Evolutionary conservation across 2,113 vertebrate species (phyloP).

Genomic region (Chrysemys picta): DNA sequence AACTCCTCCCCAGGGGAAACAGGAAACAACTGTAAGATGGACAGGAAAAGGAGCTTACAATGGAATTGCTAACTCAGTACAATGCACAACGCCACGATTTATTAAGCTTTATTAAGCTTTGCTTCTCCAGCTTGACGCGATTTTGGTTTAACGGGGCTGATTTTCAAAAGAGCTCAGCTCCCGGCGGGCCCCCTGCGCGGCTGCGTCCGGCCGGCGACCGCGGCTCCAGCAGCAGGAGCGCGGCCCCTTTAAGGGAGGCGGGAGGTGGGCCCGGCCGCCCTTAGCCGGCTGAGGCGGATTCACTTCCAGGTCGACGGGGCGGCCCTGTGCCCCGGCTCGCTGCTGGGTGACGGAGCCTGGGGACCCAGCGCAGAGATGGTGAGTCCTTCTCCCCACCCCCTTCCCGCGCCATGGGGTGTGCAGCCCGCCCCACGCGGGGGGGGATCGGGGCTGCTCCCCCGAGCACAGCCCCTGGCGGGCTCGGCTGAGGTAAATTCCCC

Average conservation of each 20-base stretch:
- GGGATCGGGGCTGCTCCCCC: background rate
- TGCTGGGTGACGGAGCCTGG: background rate
- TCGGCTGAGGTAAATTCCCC: background rate
- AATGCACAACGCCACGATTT: too few relatives aligned
- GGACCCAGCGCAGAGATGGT: constrained; percentile 58
- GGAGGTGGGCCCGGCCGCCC: background rate
- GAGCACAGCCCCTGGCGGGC: background rate
- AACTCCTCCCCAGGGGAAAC: too few relatives aligned
- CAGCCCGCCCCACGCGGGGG: background rate
- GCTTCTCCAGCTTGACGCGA: too few relatives aligned
- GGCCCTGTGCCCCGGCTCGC: background rate
- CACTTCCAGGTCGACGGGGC: constrained; percentile 61
- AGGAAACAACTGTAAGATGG: too few relatives aligned
- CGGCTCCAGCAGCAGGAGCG: background rate
- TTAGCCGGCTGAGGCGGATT: constrained; percentile 6
- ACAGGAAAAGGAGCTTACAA: too few relatives aligned
- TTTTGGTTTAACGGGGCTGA: background rate
- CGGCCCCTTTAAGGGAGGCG: constrained; percentile 73
- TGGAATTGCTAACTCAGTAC: too few relatives aligned
- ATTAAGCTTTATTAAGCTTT: too few relatives aligned
- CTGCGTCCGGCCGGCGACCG: background rate
- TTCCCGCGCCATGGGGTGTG: too few relatives aligned
- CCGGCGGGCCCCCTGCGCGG: background rate
- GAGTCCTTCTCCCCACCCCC: background rate
- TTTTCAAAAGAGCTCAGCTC: too few relatives aligned